Evolutionary conservation across 2,797 vertebrate genomes (phyloP).

Genomic region (Rhinatrema bivittatum): DNA sequence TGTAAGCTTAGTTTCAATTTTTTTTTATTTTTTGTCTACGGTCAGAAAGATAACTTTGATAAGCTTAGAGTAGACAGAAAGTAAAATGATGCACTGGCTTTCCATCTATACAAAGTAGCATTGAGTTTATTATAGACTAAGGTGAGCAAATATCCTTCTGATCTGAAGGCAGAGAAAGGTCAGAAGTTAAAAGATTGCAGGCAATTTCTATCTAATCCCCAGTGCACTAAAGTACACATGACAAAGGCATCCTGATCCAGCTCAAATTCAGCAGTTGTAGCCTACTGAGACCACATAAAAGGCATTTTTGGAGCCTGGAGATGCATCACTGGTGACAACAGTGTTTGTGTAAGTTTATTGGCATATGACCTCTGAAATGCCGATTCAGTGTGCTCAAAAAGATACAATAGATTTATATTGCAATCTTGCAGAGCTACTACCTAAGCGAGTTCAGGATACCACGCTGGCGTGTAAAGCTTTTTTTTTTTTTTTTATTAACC

Average conservation of each 20-base stretch:
- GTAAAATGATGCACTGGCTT: background rate
- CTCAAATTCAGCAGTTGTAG: background rate
- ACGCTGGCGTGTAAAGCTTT: no score
- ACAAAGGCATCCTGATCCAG: background rate
- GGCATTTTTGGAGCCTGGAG: background rate
- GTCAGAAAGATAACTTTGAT: background rate
- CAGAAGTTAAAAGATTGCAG: slow-evolving; percentile 5
- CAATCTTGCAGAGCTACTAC: no score
- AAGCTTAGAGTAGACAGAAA: background rate
- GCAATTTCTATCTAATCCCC: background rate
- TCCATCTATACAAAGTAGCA: background rate
- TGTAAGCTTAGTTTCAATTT: background rate
- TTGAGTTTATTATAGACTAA: background rate
- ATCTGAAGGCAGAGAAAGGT: slow-evolving; percentile 7
- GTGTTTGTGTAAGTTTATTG: no score
- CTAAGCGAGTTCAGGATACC: no score
- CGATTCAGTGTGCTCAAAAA: no score
- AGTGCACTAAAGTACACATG: slow-evolving; percentile 1
- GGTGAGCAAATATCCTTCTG: background rate
- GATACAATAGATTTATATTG: no score
- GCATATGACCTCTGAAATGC: no score
- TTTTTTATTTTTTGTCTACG: no score
- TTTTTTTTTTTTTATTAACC: no score
- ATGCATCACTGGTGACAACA: background rate
- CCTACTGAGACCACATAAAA: background rate